Evolutionary conservation across 2,888 invertebrate genomes (phyloP), one percentile per base, ranked within the genome.

Genomic region (Labia minor): DNA sequence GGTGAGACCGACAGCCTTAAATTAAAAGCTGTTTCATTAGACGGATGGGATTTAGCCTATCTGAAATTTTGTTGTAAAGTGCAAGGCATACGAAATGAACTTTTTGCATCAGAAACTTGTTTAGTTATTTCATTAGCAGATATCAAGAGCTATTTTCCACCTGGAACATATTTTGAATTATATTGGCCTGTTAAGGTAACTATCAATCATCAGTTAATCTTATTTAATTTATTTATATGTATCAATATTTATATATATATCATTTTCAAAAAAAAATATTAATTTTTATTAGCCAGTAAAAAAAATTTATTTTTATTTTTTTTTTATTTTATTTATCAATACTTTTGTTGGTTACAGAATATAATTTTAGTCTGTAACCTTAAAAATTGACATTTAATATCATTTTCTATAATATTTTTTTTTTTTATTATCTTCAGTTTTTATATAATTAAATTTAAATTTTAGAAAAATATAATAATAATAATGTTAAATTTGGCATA

Each of bases 31-130:
- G 90, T 92, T 74, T 88, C 90, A 77, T 79, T 94, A 37, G 90
- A 90, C 75, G 92, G 92, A 69, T 95, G 94, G 95, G 93, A 94
- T 78, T 79, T 94, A 71, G 91, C 93, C 0, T 95, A 95, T 78
- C 81, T 95, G 71, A 94, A 94, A 78, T 93, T 95, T 78, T 94
- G 94, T 79, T 94, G 94, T 79, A 94, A 93, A 80, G 93, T 95
- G 71, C 93, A 93, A 79, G 93, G 93, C 65, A 93, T 94, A 72
- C 82, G 93, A 71, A 93, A 92, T 75, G 93, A 94, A 80, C 79
- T 94, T 68, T 93, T 94, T 78, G 90, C 92, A 19, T 91, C 90
- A 81, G 92, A 93, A 75, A 90, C 90, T 10, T 93, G 93, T 78
- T 89, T 90, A 66, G 93, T 93, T 73, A 93, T 94, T 69, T 92